Evolutionary conservation across 1,140 invertebrate genomes (phyloP), one percentile per base, ranked within the genome.

Genomic region (Lamellibrachia luymesi): DNA sequence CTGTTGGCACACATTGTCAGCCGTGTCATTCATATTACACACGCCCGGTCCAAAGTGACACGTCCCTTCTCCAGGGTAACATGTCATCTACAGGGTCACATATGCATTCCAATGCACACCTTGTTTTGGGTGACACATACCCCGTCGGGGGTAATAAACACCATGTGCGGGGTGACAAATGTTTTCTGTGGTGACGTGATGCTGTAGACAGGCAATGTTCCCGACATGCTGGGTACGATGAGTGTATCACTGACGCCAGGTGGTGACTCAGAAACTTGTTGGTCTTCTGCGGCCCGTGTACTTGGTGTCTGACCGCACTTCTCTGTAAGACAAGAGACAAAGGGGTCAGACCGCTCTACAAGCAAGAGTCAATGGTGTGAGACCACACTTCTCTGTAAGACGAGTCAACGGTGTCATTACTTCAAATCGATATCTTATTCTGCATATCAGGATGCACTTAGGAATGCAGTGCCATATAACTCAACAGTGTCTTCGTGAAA

Each of bases 211-310:
- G 51, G 51, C 52, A 56, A 7, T 13, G 52, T 7, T 13, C 52
- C 64, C 64, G 13, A 8, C 64, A 80, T 0, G 17, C 64, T 80
- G 64, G 13, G 17, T 10, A 17, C 13, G 64, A 17, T 1, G 64
- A 80, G 64, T 7, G 52, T 56, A 6, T 7, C 6, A 56, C 13
- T 56, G 52, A 56, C 13, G 52, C 13, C 52, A 56, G 52, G 13
- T 6, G 52, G 13, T 13, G 52, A 7, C 52, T 90, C 49, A 90
- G 49, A 90, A 90, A 27, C 49, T 90, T 90, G n/a, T 90, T n/a
- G 10, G 49, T 91, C 96, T 95, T 93, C 96, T 96, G 94, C 96
- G 95, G 91, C 95, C 97, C 13, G 97, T 97, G 94, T 97, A 97
- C 94, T 97, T 97, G 80, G 96, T 95, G 94, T 97, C 96, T 93